phyloP scores from a whole-genome alignment of 1,140 invertebrate species.

The Calliopsis andreniformis region DNA sequence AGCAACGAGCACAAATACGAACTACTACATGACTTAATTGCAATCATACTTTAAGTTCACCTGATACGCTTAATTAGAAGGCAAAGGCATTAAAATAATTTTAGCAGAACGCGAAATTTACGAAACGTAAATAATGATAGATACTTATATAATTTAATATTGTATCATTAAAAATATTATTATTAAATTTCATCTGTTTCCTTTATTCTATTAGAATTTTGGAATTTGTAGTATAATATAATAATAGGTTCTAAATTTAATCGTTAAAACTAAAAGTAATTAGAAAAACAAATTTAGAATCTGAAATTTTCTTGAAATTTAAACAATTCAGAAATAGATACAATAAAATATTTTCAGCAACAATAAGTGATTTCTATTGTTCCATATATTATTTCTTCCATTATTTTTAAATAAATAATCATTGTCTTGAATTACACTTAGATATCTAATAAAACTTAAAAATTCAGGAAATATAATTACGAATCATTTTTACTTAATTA shows the following conservation, averaged over 20 bases:
- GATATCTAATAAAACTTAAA: neutral
- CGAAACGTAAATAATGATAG: neutral
- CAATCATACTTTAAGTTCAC: constrained; percentile 12
- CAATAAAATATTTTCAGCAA: neutral
- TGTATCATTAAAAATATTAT: neutral
- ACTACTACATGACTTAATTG: constrained; percentile 31
- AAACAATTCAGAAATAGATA: neutral
- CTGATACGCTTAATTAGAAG: constrained; percentile 41
- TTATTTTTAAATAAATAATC: constrained; percentile 18
- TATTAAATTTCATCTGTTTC: neutral
- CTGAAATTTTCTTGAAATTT: neutral
- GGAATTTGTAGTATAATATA: no score
- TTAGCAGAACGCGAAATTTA: no score
- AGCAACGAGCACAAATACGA: constrained; percentile 37
- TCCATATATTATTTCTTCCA: neutral
- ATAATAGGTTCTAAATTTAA: no score
- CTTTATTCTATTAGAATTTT: neutral
- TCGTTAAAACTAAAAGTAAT: neutral
- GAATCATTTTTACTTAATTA: no score
- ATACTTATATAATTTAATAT: neutral
- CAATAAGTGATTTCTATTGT: neutral
- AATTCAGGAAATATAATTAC: no score
- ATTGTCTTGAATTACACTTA: neutral
- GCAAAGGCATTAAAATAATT: constrained; percentile 21
- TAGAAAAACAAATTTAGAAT: neutral